phyloP scores from a whole-genome alignment of 2,888 invertebrate species.

The Chrysomela aeneicollis region DNA sequence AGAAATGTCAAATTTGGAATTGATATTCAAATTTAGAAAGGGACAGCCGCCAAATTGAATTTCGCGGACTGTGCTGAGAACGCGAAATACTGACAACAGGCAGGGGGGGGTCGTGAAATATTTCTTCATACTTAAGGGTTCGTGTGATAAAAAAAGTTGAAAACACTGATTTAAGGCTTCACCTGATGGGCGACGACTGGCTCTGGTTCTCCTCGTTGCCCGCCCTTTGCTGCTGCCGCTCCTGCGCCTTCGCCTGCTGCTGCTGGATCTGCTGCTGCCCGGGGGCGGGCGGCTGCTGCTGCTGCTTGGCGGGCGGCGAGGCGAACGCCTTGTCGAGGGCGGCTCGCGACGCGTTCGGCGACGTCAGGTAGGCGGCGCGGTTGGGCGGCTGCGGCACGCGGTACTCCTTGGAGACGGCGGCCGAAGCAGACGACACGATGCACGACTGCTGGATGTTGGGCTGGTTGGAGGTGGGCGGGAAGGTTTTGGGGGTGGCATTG shows the following conservation, averaged over 20 bases:
- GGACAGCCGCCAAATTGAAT: too few species aligned
- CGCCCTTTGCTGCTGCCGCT: constrained; percentile 40
- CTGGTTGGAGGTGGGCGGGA: constrained; percentile 56
- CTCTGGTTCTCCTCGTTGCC: constrained; percentile 54
- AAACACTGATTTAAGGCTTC: too few species aligned
- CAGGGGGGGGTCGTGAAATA: too few species aligned
- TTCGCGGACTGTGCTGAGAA: too few species aligned
- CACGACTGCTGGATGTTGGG: constrained; percentile 75
- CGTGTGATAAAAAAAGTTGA: too few species aligned
- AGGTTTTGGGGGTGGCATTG: constrained; percentile 52
- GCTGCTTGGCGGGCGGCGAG: constrained; percentile 60
- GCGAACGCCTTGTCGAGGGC: constrained; percentile 56
- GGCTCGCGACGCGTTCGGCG: constrained; percentile 54
- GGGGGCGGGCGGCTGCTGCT: constrained; percentile 55
- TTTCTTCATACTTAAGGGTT: too few species aligned
- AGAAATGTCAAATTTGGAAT: too few species aligned
- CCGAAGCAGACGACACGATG: constrained; percentile 75
- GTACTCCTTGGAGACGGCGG: constrained; percentile 68
- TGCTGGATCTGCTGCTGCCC: constrained; percentile 72
- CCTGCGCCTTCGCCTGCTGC: constrained; percentile 74
- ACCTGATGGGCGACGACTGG: constrained; percentile 78
- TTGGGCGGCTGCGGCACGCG: constrained; percentile 67
- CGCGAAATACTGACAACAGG: too few species aligned
- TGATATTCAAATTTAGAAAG: too few species aligned
- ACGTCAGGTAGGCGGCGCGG: constrained; percentile 54